Base-by-base conservation (phyloP, 2,888 invertebrate genomes). In the Tipula helvola region DNA sequence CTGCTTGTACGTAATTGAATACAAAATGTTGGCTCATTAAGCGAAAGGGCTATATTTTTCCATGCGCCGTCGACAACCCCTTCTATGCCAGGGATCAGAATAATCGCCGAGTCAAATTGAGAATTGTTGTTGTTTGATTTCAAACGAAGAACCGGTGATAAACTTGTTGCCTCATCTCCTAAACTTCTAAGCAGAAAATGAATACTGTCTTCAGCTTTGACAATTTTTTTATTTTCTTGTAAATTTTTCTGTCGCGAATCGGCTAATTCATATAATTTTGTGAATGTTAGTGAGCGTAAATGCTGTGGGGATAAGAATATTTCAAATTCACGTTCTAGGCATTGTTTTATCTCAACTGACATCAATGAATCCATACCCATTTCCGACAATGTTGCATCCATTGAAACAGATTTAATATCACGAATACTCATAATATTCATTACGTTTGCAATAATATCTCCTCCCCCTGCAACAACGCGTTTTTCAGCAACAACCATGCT, bases 351-450 rank as follows among this genome's bases (percentile, higher is more conserved):
- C 92, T 99, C 98, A 0, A 98, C 97, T 0, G 97, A 97, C 97
- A 98, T 98, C 93, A 99, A 95, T 1, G 98, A 98, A 92, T 99
- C 98, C 95, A 99, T 96, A 44, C 99, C 99, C 88, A 99, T 92
- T 90, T 99, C 98, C 0, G 97, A 96, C 1, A 99, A 92, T 0
- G 95, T 94, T 0, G 95, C 93, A 89, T 95, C 94, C 87, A 94
- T 93, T 84, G 95, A 95, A 0, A 95, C 93, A 0, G 93, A 94
- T 91, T 95, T 96, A 89, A 94, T 90, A 89, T 95, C 95, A 89
- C 94, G 93, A 88, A 95, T 93, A 88, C 94, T 93, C 93, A 94
- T 93, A 86, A 95, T 94, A 89, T 94, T 93, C 87, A 95, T 93
- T 1, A 96, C 95, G 36, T 96, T 94, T 88, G 96, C 95, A 0